phyloP scores from a whole-genome alignment of 2,113 vertebrate species.

The Vidua macroura region DNA sequence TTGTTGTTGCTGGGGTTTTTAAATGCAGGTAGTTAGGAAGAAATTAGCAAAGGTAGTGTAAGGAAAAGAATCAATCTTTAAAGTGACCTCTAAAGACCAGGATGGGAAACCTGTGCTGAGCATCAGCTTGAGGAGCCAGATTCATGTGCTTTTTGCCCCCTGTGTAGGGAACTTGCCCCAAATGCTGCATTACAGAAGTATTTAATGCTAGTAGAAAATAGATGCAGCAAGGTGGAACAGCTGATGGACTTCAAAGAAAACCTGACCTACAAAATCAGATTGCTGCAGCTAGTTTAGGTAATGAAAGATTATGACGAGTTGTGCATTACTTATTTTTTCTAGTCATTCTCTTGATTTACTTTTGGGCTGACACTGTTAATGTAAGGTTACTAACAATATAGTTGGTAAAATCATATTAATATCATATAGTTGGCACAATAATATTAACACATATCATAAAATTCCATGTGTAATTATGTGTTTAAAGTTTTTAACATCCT shows the following conservation, averaged over 20 bases:
- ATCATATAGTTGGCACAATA: no score
- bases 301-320: background rate
- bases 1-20: background rate
- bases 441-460: no score
- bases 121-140: background rate
- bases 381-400: background rate
- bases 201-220: background rate
- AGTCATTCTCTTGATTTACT: background rate
- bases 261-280: background rate
- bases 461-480: background rate
- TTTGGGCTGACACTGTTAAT: background rate
- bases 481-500: background rate
- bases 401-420: background rate
- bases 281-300: background rate
- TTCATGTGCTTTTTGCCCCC: background rate
- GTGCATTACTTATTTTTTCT: background rate
- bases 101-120: background rate
- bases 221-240: background rate
- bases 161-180: background rate
- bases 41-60: constrained; percentile 39
- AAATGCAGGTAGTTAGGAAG: background rate
- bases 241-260: background rate
- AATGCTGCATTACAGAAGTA: background rate
- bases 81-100: background rate
- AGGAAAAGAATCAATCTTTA: constrained; percentile 62